phyloP scores from a whole-genome alignment of 2,888 invertebrate species.

The Acrocyrtus sp. region DNA sequence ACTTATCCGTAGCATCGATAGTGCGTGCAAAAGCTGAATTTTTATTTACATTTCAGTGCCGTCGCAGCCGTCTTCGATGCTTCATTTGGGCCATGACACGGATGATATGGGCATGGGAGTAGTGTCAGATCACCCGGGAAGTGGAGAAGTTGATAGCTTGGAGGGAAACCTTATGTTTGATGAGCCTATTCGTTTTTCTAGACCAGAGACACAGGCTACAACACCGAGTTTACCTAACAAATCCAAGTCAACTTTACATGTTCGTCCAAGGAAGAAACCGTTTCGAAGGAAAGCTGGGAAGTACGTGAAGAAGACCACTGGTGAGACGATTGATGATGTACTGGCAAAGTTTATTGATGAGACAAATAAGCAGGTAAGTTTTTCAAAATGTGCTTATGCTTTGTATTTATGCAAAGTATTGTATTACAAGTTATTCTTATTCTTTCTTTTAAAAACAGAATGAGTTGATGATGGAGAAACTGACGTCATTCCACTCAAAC shows the following conservation, averaged over 20 bases:
- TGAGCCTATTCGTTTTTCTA: not conserved
- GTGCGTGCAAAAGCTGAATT: no score
- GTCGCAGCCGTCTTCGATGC: no score
- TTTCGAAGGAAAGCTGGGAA: not conserved
- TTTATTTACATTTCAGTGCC: no score
- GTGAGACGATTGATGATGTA: constrained; percentile 13
- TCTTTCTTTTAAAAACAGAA: constrained; percentile 39
- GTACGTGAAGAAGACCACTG: not conserved
- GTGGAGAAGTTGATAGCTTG: not conserved
- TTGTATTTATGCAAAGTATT: no score
- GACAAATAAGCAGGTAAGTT: no score
- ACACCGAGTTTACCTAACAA: not conserved
- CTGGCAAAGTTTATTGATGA: constrained; percentile 38
- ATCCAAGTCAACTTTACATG: not conserved
- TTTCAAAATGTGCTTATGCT: no score
- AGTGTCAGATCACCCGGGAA: not conserved
- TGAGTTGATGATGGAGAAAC: constrained; percentile 39
- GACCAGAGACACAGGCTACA: not conserved
- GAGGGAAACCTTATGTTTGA: not conserved
- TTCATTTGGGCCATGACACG: not conserved
- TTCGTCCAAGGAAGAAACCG: constrained; percentile 5
- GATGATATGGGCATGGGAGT: not conserved
- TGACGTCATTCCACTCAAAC: constrained; percentile 43
- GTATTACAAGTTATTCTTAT: no score
- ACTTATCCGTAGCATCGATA: no score